These are phyloP conservation scores for Laodelphax striatellus DNA, from an alignment of 1,140 invertebrate species.

Conservation along the genomic window DNA sequence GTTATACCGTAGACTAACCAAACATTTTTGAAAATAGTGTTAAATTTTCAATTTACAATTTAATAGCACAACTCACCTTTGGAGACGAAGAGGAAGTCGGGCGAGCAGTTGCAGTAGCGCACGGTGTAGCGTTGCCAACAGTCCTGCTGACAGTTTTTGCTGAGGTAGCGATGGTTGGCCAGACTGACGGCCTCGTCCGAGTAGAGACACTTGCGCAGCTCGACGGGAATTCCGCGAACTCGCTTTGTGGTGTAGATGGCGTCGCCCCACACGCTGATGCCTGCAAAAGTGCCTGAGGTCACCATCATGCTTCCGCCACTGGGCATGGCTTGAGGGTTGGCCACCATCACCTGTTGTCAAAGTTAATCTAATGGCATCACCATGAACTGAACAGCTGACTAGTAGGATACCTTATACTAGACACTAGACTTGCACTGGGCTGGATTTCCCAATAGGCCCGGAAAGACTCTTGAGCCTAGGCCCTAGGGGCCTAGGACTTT, in stretches of 20 bases:
- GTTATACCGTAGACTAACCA: too few relatives aligned
- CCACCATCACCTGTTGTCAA: slow-evolving; percentile 10
- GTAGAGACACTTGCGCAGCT: slow-evolving; percentile 11
- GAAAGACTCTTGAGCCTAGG: too few relatives aligned
- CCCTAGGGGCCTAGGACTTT: too few relatives aligned
- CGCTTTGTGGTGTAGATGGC: slow-evolving; percentile 7
- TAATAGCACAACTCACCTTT: background rate
- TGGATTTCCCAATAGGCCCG: too few relatives aligned
- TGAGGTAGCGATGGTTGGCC: slow-evolving; percentile 10
- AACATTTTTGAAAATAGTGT: too few relatives aligned
- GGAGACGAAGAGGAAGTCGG: slow-evolving; percentile 11
- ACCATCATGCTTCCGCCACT: slow-evolving; percentile 11
- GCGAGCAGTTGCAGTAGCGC: slow-evolving; percentile 14
- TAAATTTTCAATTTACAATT: too few relatives aligned
- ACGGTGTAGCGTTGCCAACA: slow-evolving; percentile 12
- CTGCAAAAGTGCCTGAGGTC: slow-evolving; percentile 5
- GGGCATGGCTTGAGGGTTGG: slow-evolving; percentile 12
- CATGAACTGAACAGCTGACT: too few relatives aligned
- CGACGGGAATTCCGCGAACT: background rate
- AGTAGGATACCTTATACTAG: too few relatives aligned
- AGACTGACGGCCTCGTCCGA: slow-evolving; percentile 6
- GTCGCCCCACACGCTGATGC: slow-evolving; percentile 14
- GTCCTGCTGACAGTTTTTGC: slow-evolving; percentile 11
- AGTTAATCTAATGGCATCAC: background rate
- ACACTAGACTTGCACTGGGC: too few relatives aligned